Conservation (phyloP, 1,140 invertebrate genomes). For the Cydia strobilella region DNA sequence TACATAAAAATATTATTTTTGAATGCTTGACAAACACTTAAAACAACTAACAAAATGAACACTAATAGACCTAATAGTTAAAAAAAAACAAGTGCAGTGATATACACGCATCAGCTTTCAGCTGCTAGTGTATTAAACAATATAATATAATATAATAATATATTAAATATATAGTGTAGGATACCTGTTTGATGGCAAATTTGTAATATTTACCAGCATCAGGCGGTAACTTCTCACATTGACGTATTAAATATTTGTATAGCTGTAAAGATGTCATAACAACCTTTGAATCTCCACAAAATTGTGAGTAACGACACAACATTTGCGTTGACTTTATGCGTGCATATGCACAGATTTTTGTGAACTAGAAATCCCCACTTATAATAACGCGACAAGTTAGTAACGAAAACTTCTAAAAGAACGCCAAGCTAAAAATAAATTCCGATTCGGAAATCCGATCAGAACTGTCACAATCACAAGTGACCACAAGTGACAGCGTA, state of each 20-base stretch:
- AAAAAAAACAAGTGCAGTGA: too few relatives aligned
- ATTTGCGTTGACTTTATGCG: conserved; percentile 43
- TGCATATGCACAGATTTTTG: not conserved
- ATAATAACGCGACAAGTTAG: not conserved
- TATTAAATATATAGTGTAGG: conserved; percentile 29
- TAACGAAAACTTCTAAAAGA: not conserved
- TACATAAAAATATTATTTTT: not conserved
- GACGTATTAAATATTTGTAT: conserved; percentile 72
- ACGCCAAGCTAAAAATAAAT: not conserved
- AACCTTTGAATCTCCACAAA: conserved; percentile 55
- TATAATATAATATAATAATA: too few relatives aligned
- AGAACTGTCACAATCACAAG: not conserved
- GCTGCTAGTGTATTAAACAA: too few relatives aligned
- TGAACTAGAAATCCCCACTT: not conserved
- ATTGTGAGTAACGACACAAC: conserved; percentile 44
- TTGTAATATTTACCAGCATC: conserved; percentile 78
- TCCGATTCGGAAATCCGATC: too few relatives aligned
- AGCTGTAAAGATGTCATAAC: conserved; percentile 70
- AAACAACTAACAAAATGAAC: too few relatives aligned
- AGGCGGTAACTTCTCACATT: conserved; percentile 72
- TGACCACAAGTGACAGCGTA: too few relatives aligned
- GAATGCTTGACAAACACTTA: too few relatives aligned
- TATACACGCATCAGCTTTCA: too few relatives aligned
- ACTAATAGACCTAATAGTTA: too few relatives aligned
- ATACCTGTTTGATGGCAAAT: conserved; percentile 73